Evolutionary conservation across 2,888 invertebrate species (phyloP), one percentile per base, ranked within the genome.

Genomic region (Orchesellides sinensis): DNA sequence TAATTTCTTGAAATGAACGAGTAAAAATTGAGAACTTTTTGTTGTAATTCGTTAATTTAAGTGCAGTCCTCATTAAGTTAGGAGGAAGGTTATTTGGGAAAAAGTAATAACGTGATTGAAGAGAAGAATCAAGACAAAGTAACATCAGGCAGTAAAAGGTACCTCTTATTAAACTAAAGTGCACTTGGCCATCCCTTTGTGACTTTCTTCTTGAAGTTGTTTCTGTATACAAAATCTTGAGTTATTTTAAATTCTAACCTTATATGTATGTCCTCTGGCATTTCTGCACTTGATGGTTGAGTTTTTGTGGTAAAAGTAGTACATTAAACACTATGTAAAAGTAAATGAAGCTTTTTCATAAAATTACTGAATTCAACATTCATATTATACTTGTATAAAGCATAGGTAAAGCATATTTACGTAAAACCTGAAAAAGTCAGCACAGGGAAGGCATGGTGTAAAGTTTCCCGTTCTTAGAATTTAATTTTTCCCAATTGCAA

Each of bases 101-200:
- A 66, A 25, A 19, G 32, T 17, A 52, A 74, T 63, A 65, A 74
- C 63, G 65, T 65, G 63, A 74, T 74, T 74, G 74, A 65, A 74
- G 52, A 29, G 29, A 23, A 23, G 17, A n/a, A 40, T 21, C 17
- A 21, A 52, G 21, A 21, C 52, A 52, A 52, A 52, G 5, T 21
- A 52, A 35, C 8, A 35, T 10, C 6, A 35, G 40, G 40, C 8
- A 12, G 12, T 10, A 12, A 35, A 35, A 35, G 12, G 40, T 10
- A 12, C 8, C 40, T 35, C 12, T 6, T 6, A 35, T 10, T 6
- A 35, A 35, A 35, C 6, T 35, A 35, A 35, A 35, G 6, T 35
- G 40, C 12, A 35, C 12, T 35, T 35, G 40, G 40, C 54, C 23
- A 21, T n/a, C n/a, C n/a, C n/a, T n/a, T n/a, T n/a, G n/a, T n/a